Evolutionary conservation across 2,797 vertebrate genomes (phyloP).

Genomic region (Aeoliscus strigatus): DNA sequence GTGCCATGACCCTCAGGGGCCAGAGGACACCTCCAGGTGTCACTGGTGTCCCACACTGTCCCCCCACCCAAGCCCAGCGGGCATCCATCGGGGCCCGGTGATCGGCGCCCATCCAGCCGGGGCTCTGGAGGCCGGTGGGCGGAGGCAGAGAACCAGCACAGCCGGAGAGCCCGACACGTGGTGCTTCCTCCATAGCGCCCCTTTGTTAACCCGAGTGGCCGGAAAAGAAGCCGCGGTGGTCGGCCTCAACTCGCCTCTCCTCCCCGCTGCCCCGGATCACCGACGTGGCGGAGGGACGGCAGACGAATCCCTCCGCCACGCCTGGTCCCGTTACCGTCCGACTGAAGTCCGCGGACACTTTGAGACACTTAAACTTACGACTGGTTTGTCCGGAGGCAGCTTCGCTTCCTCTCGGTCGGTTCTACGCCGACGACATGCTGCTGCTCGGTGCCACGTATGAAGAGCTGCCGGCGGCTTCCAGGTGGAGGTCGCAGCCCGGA

Average conservation of each 20-base stretch:
- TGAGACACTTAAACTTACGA: neutral
- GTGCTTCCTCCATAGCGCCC: conserved; percentile 52
- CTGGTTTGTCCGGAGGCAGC: conserved; percentile 17
- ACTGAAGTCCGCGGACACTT: too few species aligned
- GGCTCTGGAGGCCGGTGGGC: conserved; percentile 4
- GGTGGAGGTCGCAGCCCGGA: conserved; percentile 1
- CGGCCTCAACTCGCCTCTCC: conserved; percentile 10
- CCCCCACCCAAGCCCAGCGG: too few species aligned
- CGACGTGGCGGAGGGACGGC: conserved; percentile 41
- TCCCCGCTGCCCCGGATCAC: conserved; percentile 9
- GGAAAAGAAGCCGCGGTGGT: conserved; percentile 20
- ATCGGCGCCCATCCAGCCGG: too few species aligned
- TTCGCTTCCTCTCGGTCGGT: conserved; percentile 10
- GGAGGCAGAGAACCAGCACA: conserved; percentile 4
- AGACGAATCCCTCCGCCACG: too few species aligned
- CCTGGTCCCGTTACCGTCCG: too few species aligned
- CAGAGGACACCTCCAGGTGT: too few species aligned
- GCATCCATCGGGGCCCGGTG: too few species aligned
- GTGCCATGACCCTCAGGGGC: too few species aligned
- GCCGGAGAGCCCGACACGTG: conserved; percentile 62
- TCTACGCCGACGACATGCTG: conserved; percentile 46
- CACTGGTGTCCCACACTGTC: too few species aligned
- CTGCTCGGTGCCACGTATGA: conserved; percentile 49
- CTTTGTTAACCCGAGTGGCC: conserved; percentile 65
- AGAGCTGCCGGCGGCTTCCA: conserved; percentile 11